These are phyloP conservation scores for Lacanobia oleracea DNA, from an alignment of 2,888 invertebrate genomes.

Conservation along the genomic window DNA sequence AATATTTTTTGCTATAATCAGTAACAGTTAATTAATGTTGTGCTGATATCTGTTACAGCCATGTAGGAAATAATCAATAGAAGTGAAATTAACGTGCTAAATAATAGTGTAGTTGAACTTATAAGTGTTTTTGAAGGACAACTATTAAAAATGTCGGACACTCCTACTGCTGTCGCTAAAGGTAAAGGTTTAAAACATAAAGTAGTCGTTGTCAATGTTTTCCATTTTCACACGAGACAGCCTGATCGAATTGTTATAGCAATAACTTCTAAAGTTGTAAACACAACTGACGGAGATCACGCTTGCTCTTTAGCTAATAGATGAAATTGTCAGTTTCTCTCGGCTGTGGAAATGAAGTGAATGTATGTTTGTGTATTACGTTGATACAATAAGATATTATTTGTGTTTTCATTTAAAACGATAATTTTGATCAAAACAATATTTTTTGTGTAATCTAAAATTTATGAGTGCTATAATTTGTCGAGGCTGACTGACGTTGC, in stretches of 20 bases:
- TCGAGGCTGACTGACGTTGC: constrained; percentile 8
- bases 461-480: background rate
- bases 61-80: constrained; percentile 37
- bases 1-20: constrained; percentile 29
- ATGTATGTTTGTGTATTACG: background rate
- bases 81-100: constrained; percentile 62
- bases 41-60: constrained; percentile 37
- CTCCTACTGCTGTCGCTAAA: constrained; percentile 79
- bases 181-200: constrained; percentile 71
- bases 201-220: constrained; percentile 26
- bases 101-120: constrained; percentile 63
- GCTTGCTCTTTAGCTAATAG: constrained; percentile 10
- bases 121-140: constrained; percentile 61
- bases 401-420: background rate
- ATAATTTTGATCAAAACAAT: background rate
- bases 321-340: constrained; percentile 15
- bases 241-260: constrained; percentile 10
- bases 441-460: constrained; percentile 3
- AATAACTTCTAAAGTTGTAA: constrained; percentile 21
- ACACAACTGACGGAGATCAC: background rate
- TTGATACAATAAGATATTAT: background rate
- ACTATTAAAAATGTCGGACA: constrained; percentile 76
- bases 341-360: constrained; percentile 33
- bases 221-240: constrained; percentile 28
- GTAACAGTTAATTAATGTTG: constrained; percentile 34